These are phyloP conservation scores for Marisa cornuarietis DNA, from an alignment of 1,140 invertebrate genomes.

Conservation along the genomic window DNA sequence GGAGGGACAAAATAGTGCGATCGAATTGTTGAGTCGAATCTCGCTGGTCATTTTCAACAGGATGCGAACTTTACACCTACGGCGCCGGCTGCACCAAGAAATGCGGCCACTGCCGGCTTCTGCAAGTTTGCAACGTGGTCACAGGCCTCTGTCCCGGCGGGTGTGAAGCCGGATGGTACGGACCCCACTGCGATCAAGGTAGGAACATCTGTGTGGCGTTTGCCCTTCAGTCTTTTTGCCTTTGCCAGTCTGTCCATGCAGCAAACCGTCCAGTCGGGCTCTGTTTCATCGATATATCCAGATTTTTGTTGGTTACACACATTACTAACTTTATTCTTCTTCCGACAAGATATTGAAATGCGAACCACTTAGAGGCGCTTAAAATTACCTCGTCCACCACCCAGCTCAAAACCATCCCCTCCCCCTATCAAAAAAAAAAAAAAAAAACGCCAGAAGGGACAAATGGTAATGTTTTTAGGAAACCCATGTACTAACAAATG, in stretches of 20 bases:
- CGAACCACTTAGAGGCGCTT: not conserved
- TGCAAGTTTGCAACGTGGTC: slow-evolving; percentile 33
- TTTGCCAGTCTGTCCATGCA: no score
- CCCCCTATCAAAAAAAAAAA: not conserved
- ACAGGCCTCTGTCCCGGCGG: slow-evolving; percentile 42
- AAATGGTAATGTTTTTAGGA: not conserved
- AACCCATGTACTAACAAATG: not conserved
- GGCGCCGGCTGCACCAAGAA: slow-evolving; percentile 36
- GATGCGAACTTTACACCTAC: slow-evolving; percentile 36
- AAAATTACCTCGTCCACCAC: not conserved
- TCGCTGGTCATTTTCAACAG: slow-evolving; percentile 22
- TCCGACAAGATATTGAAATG: no score
- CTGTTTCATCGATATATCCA: no score
- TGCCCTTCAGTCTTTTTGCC: no score
- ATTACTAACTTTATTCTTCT: no score
- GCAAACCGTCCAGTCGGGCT: no score
- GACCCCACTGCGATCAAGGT: slow-evolving; percentile 41
- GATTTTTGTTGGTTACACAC: no score
- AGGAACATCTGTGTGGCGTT: not conserved
- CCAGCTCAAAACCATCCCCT: not conserved
- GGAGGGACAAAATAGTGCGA: not conserved
- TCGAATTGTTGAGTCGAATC: no score
- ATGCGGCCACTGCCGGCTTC: slow-evolving; percentile 44
- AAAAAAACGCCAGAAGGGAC: not conserved
- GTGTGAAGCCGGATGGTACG: slow-evolving; percentile 40